Evolutionary conservation across 2,113 vertebrate genomes (phyloP), one percentile per base, ranked within the genome.

Genomic region (Oplegnathus fasciatus): DNA sequence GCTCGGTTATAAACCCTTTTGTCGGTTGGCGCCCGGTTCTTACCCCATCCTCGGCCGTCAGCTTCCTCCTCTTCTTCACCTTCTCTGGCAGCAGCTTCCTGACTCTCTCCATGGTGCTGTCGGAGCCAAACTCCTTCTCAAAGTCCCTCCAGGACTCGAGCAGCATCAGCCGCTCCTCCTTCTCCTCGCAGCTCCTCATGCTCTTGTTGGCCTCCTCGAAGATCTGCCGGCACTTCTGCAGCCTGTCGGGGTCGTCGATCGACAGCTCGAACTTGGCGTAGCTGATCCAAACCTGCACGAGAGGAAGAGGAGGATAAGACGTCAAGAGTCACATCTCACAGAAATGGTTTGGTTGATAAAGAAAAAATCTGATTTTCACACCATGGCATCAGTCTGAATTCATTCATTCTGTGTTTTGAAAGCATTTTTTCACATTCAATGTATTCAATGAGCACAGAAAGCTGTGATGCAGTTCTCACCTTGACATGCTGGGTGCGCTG

Each of bases 31-130:
- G 44, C 18, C 15, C 46, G 0, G 44, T 22, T 64, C 97, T 97
- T 95, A 99, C 98, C 97, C 98, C 98, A 42, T 99, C 98, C 74
- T 99, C 98, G 0, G 98, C 95, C 4, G 98, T 98, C 61, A 99
- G 94, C 94, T 99, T 99, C 85, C 97, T 97, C 94, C 98, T 98
- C 95, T 99, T 99, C 96, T 99, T 99, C 85, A 99, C 98, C 82
- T 98, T 98, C 93, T 99, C 98, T 0, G 98, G 98, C 96, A 99
- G 97, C 62, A 99, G 97, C 85, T 98, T 97, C 20, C 91, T 89
- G 26, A 99, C 98, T 67, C 97, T 93, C 14, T 99, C 97, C 60
- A 93, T 94, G 32, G 94, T 95, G 74, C 81, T 17, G 0, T 92
- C 89, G 0, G 95, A 95, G 82, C 98, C 98, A 3, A 98, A 98